Evolutionary conservation across 2,888 invertebrate species (phyloP).

Genomic region (Limnephilus auricula): DNA sequence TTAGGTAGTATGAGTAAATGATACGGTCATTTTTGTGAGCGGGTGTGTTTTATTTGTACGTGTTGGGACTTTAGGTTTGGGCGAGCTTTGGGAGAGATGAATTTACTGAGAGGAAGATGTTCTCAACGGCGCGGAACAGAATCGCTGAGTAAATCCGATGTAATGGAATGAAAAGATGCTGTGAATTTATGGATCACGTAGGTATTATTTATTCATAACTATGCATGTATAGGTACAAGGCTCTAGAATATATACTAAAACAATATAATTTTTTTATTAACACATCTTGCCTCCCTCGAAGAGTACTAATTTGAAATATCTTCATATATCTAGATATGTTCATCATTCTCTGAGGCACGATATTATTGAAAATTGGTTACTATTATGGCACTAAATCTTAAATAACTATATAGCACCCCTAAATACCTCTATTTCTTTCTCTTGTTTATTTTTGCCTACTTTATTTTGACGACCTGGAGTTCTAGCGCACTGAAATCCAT

Average conservation of each 20-base stretch:
- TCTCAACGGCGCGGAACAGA: constrained; percentile 48
- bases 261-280: no score
- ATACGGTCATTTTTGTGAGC: neutral
- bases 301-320: no score
- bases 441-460: no score
- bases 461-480: no score
- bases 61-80: neutral
- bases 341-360: no score
- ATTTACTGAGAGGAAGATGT: neutral
- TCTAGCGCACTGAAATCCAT: no score
- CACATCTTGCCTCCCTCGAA: no score
- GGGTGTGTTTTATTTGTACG: neutral
- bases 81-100: constrained; percentile 35
- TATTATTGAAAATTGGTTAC: no score
- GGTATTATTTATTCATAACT: neutral
- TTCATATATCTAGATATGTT: no score
- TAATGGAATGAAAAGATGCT: constrained; percentile 62
- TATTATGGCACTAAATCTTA: no score
- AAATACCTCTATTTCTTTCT: no score
- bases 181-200: constrained; percentile 36
- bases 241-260: neutral
- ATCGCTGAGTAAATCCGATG: constrained; percentile 62
- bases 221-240: neutral
- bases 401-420: no score
- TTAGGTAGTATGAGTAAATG: neutral